phyloP scores from a whole-genome alignment of 2,113 vertebrate species.

The Archilochus colubris region DNA sequence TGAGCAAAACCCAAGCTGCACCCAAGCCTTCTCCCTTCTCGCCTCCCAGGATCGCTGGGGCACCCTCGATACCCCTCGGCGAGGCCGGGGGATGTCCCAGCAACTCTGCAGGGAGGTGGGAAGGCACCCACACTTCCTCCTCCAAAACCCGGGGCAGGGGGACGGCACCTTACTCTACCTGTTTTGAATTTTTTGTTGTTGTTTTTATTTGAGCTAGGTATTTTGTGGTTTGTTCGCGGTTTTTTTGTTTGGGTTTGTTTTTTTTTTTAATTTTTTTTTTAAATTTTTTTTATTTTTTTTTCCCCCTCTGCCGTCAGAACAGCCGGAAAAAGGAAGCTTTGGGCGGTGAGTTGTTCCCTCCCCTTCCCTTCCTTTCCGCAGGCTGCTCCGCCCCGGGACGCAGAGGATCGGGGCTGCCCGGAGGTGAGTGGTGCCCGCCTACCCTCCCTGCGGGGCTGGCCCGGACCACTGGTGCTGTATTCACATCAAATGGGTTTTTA shows the following conservation, averaged over 20 bases:
- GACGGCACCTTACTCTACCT: accelerated
- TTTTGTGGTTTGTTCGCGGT: too few species aligned
- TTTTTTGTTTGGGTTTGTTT: too few species aligned
- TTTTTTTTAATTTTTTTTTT: too few species aligned
- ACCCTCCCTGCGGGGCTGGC: neutral
- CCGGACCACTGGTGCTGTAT: too few species aligned
- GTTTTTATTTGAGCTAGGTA: too few species aligned
- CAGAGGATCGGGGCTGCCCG: accelerated
- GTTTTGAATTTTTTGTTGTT: neutral
- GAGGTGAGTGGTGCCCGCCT: neutral
- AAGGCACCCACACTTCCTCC: too few species aligned
- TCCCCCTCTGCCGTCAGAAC: accelerated
- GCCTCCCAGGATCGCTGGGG: neutral
- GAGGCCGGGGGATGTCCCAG: neutral
- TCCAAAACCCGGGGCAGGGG: too few species aligned
- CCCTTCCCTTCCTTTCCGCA: constrained; percentile 11
- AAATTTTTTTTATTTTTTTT: accelerated
- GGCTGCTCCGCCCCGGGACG: neutral
- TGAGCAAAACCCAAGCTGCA: neutral
- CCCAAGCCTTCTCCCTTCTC: accelerated
- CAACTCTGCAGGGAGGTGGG: neutral
- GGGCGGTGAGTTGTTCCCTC: neutral
- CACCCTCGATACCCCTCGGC: accelerated
- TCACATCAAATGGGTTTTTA: accelerated
- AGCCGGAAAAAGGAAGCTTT: neutral